Base-by-base conservation (phyloP, 2,888 invertebrate genomes). In the Steinernema scapterisci region DNA sequence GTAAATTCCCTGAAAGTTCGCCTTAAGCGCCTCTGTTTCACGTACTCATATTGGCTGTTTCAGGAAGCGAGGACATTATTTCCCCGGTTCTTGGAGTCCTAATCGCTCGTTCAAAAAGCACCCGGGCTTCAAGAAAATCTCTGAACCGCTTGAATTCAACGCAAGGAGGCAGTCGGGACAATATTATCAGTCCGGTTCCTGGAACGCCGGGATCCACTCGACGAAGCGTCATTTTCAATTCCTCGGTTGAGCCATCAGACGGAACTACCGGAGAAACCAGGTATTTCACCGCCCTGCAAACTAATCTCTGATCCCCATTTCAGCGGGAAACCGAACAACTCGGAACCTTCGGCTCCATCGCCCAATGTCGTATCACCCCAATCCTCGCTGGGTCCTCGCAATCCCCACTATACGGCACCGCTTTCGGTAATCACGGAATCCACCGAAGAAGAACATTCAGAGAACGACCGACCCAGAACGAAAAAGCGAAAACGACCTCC, bases 401-500 rank as follows among this genome's bases (percentile, higher is more conserved):
- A 9, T 46, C 23, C 51, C 27, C 21, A 19, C 38, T 70, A 27
- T 23, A 44, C 70, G 23, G 72, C 75, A 48, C 73, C 79, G 0
- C 71, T 82, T 11, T 82, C 83, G 16, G 82, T 83, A 38, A 83
- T 82, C 63, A 81, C 83, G 9, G 83, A 83, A 76, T 80, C 78
- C 16, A 80, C 77, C 73, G 82, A 82, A 54, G 82, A 82, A 54
- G 81, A 82, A 51, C 13, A 21, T 21, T 16, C 63, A 3, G 63
- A 63, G 19, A 16, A 13, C 16, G 63, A 63, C 19, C 63, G 7
- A 2, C 63, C 23, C 1, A 27, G 11, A 25, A 16, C 16, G 11
- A n/a, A 11, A 63, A 27, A 16, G 5, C 63, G 63, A 63, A 63
- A 31, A n/a, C 27, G 63, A 5, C 63, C 63, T 31, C 63, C 63